These are phyloP conservation scores for Protophormia terraenovae DNA, from an alignment of 2,888 invertebrate species.

Conservation along the genomic window DNA sequence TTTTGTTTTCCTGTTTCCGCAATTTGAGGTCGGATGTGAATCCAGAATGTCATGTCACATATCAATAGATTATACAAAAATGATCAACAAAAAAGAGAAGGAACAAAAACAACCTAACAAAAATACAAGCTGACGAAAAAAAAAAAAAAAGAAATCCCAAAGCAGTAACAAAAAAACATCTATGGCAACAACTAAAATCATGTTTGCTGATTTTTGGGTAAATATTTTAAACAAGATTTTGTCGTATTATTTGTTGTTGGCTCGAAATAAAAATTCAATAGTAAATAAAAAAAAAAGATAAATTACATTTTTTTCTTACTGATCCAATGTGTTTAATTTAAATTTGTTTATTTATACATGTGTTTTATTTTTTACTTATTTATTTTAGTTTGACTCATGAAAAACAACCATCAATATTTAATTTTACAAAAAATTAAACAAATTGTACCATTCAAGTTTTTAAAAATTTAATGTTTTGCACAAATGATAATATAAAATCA, in stretches of 20 bases:
- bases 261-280: background rate
- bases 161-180: background rate
- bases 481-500: background rate
- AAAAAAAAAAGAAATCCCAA: background rate
- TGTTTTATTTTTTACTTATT: background rate
- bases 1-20: slow-evolving; percentile 37
- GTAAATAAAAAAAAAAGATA: background rate
- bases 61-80: background rate
- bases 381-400: background rate
- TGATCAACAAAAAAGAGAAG: background rate
- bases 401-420: background rate
- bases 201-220: background rate
- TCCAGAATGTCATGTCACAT: slow-evolving; percentile 22
- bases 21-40: slow-evolving; percentile 43
- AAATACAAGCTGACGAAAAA: too few relatives aligned
- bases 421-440: background rate
- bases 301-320: slow-evolving; percentile 1
- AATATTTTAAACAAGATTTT: slow-evolving; percentile 9
- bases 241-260: background rate
- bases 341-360: slow-evolving; percentile 5
- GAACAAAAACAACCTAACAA: background rate
- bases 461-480: background rate
- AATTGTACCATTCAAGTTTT: slow-evolving; percentile 10
- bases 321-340: slow-evolving; percentile 6
- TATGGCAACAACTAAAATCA: background rate